phyloP scores from a whole-genome alignment of 2,113 vertebrate genomes.

The Herpetotheres cachinnans region DNA sequence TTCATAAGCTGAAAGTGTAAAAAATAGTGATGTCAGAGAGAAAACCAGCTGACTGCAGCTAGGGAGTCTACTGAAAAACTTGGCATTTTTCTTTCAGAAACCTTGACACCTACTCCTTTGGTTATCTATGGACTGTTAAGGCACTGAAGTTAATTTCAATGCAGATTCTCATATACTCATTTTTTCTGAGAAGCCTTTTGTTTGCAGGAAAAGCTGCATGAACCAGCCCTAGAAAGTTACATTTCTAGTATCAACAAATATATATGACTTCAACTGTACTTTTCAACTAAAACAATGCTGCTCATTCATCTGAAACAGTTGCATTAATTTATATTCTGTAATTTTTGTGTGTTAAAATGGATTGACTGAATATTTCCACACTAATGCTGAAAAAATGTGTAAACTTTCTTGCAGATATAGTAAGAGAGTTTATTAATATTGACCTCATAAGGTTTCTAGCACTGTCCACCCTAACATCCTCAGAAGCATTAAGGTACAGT shows the following conservation, averaged over 20 bases:
- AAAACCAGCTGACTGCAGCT: neutral
- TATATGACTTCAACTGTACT: neutral
- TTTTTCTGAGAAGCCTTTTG: neutral
- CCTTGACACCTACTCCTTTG: neutral
- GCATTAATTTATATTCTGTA: neutral
- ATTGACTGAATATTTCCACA: neutral
- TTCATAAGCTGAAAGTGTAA: neutral
- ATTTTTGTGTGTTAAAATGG: neutral
- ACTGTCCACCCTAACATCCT: neutral
- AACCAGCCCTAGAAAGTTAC: neutral
- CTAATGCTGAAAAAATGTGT: neutral
- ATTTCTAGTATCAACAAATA: neutral
- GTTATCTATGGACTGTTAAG: neutral
- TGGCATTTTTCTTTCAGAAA: neutral
- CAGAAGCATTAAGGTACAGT: neutral
- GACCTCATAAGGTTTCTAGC: neutral
- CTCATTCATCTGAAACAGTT: neutral
- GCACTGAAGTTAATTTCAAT: neutral
- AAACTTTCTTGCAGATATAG: neutral
- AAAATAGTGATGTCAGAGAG: neutral
- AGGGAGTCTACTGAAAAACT: neutral
- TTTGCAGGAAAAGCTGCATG: neutral
- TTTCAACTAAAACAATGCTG: neutral
- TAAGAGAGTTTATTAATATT: neutral
- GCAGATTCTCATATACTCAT: neutral